Percentiles rank a stretch among this genome's conserved stretches.
phyloP scores from a whole-genome alignment of 2,888 invertebrate genomes.

The Epirrhoe tristata region DNA sequence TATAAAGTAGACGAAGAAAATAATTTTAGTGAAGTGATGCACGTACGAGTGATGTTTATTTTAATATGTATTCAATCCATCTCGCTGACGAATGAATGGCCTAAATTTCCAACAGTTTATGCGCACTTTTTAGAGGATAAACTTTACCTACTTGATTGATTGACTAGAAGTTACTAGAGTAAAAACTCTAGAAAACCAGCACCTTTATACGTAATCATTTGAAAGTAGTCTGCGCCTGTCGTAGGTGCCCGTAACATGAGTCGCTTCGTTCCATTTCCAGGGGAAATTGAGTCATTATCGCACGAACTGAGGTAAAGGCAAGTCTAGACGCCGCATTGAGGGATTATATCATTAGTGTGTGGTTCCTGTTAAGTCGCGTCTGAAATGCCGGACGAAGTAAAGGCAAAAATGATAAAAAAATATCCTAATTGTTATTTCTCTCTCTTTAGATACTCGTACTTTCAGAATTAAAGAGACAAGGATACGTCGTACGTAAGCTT shows the following conservation, averaged over 20 bases:
- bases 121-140: too few species aligned
- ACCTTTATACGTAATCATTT: neutral
- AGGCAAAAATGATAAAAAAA: neutral
- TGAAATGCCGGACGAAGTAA: neutral
- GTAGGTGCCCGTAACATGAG: constrained; percentile 1
- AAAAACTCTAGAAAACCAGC: neutral
- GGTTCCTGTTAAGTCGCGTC: neutral
- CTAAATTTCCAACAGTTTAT: too few species aligned
- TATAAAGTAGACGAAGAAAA: too few species aligned
- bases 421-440: too few species aligned
- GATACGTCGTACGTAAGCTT: too few species aligned
- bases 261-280: constrained; percentile 14
- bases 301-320: constrained; percentile 9
- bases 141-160: too few species aligned
- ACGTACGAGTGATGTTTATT: too few species aligned
- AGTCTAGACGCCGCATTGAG: constrained; percentile 21
- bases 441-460: too few species aligned
- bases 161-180: neutral
- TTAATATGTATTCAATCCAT: too few species aligned
- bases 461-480: too few species aligned
- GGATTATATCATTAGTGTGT: constrained; percentile 8
- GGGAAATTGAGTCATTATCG: constrained; percentile 26
- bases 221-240: constrained; percentile 1
- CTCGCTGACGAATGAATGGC: too few species aligned
- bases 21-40: too few species aligned